Conservation (phyloP, 92 coral and sea anemone species). For the Parazoanthus darwini region DNA sequence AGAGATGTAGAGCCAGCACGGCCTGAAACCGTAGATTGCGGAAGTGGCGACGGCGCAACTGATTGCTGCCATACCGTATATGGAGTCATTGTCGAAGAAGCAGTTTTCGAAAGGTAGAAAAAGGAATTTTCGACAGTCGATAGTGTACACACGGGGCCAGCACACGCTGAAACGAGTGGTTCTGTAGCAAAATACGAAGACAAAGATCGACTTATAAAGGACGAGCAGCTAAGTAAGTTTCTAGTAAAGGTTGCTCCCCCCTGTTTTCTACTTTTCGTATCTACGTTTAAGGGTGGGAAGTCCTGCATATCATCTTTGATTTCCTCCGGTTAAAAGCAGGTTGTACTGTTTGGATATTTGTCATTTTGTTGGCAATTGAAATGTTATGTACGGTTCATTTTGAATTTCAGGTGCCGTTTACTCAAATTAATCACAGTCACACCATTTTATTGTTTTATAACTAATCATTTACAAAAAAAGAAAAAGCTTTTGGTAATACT, state of each 20-base stretch:
- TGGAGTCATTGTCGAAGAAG: background rate
- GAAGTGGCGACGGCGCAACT: constrained; percentile 20
- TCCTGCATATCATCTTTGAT: too few species aligned
- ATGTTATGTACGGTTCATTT: background rate
- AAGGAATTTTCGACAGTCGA: constrained; percentile 26
- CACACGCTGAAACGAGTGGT: constrained; percentile 22
- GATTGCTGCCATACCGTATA: constrained; percentile 6
- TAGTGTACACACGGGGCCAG: background rate
- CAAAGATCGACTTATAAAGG: background rate
- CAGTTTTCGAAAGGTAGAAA: background rate
- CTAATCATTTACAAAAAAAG: background rate
- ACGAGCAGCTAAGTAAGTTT: background rate
- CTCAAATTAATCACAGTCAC: background rate
- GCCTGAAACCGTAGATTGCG: background rate
- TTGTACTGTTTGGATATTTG: too few species aligned
- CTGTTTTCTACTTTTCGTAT: background rate
- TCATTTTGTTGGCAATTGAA: too few species aligned
- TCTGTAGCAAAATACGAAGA: constrained; percentile 20
- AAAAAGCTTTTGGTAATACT: background rate
- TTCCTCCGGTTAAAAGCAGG: too few species aligned
- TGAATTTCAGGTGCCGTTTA: background rate
- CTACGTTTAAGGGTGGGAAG: too few species aligned
- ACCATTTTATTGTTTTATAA: too few species aligned
- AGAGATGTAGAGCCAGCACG: background rate
- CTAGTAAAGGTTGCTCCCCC: background rate